Conservation (phyloP, 2,888 invertebrate species). For the Dryadula phaetusa region DNA sequence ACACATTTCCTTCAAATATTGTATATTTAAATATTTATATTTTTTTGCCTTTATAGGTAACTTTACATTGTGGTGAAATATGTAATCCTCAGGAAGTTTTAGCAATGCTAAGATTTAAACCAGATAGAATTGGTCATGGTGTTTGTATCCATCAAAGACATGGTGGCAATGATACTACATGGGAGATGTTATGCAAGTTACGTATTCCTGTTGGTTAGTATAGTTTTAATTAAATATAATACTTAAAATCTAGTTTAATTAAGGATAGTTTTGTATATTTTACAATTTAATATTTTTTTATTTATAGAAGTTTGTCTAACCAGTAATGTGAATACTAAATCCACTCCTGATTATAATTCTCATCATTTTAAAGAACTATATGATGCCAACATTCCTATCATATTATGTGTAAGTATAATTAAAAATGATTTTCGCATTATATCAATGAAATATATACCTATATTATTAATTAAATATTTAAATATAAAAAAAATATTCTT, state of each 20-base stretch:
- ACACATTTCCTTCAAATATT: not conserved
- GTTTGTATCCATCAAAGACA: slow-evolving; percentile 88
- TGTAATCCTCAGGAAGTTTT: slow-evolving; percentile 86
- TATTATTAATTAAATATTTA: not conserved
- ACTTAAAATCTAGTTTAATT: no score
- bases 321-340: slow-evolving; percentile 91
- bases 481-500: slow-evolving; percentile 46
- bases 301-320: slow-evolving; percentile 91
- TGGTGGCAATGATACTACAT: slow-evolving; percentile 85
- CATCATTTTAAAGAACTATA: slow-evolving; percentile 91
- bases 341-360: slow-evolving; percentile 85
- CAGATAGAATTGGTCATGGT: slow-evolving; percentile 94
- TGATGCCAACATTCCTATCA: slow-evolving; percentile 86
- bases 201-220: slow-evolving; percentile 88
- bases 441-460: no score
- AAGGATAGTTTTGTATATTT: not conserved
- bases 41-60: slow-evolving; percentile 65
- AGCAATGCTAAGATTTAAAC: slow-evolving; percentile 88
- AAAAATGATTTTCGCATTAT: no score
- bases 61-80: slow-evolving; percentile 93
- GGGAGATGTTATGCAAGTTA: slow-evolving; percentile 80
- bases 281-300: not conserved
- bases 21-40: not conserved
- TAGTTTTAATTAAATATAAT: no score
- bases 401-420: slow-evolving; percentile 89